Evolutionary conservation across 2,113 vertebrate species (phyloP).

Genomic region (Machaerirhynchus nigripectus): DNA sequence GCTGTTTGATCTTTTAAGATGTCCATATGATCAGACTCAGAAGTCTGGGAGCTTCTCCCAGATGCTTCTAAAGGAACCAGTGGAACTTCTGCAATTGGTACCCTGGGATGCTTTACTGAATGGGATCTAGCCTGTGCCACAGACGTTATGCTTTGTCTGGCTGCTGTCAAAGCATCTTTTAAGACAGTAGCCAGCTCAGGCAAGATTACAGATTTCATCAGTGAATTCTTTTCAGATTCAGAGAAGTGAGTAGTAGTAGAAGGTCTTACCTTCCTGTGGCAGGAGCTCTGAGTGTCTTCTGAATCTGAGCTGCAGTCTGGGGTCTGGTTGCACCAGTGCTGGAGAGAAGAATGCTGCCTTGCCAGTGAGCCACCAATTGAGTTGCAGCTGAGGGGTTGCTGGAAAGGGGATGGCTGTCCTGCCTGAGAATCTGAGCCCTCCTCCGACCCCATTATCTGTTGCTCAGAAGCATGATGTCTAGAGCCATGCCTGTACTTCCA

Average conservation of each 20-base stretch:
- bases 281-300: constrained; percentile 42
- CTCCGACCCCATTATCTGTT: constrained; percentile 6
- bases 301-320: constrained; percentile 55
- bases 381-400: not conserved
- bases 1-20: not conserved
- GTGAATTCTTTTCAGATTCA: constrained; percentile 31
- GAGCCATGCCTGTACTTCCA: constrained; percentile 51
- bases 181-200: constrained; percentile 52
- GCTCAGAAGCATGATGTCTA: constrained; percentile 42
- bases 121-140: not conserved
- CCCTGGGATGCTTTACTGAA: not conserved
- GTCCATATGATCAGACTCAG: not conserved
- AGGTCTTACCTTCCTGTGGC: constrained; percentile 48
- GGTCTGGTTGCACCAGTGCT: constrained; percentile 22
- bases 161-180: constrained; percentile 42
- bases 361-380: not conserved
- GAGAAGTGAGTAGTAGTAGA: constrained; percentile 34
- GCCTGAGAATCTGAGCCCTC: constrained; percentile 61
- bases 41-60: constrained; percentile 5
- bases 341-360: constrained; percentile 30
- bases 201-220: constrained; percentile 49
- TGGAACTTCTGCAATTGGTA: constrained; percentile 15
- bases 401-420: constrained; percentile 44
- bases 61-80: constrained; percentile 1
- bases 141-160: constrained; percentile 15